These are phyloP conservation scores for Seriola aureovittata DNA, from an alignment of 2,113 vertebrate genomes.

Conservation along the genomic window DNA sequence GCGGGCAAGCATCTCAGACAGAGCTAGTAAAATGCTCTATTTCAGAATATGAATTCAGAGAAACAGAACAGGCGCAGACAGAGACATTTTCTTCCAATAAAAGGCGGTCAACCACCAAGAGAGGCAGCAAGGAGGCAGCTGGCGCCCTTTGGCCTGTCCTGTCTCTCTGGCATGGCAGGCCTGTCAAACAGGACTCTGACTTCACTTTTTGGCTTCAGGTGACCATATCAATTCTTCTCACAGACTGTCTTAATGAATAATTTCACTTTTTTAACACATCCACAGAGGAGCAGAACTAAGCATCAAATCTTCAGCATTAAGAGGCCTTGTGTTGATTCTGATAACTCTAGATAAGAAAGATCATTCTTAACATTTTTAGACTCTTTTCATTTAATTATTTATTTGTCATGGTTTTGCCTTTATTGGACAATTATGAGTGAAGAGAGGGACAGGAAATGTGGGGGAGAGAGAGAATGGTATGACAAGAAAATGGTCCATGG, in stretches of 20 bases:
- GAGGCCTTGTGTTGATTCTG: background rate
- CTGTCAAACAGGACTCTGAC: background rate
- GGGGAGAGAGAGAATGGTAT: too few relatives aligned
- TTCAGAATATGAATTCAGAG: slow-evolving; percentile 6
- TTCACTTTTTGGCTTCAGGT: background rate
- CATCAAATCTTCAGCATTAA: background rate
- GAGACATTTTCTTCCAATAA: slow-evolving; percentile 1
- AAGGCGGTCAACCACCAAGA: background rate
- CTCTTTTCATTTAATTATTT: too few relatives aligned
- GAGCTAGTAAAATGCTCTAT: slow-evolving; percentile 19
- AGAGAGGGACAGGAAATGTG: too few relatives aligned
- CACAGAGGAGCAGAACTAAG: background rate
- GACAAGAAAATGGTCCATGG: too few relatives aligned
- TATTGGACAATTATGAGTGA: too few relatives aligned
- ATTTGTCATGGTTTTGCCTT: too few relatives aligned
- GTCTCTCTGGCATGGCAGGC: background rate
- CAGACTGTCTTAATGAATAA: background rate
- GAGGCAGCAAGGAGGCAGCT: slow-evolving; percentile 17
- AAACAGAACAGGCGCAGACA: background rate
- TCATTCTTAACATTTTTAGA: background rate
- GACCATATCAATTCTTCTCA: background rate
- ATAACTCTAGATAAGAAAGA: background rate
- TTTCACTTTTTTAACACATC: background rate
- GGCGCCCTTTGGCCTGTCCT: slow-evolving; percentile 16
- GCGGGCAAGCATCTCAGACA: background rate